A percentile compares a stretch with the other conserved stretches of the same genome.
Evolutionary conservation across 2,888 invertebrate species (phyloP).

Genomic region (Microdon myrmicae): DNA sequence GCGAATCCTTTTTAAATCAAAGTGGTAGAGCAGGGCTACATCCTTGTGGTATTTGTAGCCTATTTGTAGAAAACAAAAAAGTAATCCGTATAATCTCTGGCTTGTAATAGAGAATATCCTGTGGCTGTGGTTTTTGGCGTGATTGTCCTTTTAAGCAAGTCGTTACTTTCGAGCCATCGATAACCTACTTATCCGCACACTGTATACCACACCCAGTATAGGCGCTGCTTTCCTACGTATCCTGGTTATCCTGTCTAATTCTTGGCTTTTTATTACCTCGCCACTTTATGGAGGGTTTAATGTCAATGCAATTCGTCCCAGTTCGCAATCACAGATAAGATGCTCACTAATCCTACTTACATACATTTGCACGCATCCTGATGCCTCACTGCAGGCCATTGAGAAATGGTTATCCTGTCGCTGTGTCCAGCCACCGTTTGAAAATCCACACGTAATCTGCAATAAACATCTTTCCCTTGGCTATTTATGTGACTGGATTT

Average conservation of each 20-base stretch:
- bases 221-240: neutral
- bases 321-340: slow-evolving; percentile 42
- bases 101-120: too few relatives aligned
- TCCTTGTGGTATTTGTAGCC: too few relatives aligned
- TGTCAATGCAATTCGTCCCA: slow-evolving; percentile 32
- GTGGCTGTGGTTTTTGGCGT: too few relatives aligned
- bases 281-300: slow-evolving; percentile 8
- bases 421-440: neutral
- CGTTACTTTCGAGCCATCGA: slow-evolving; percentile 39
- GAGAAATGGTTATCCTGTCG: slow-evolving; percentile 26
- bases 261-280: slow-evolving; percentile 34
- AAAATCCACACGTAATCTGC: slow-evolving; percentile 25
- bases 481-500: neutral
- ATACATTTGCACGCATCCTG: too few relatives aligned
- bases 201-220: slow-evolving; percentile 7
- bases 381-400: slow-evolving; percentile 23
- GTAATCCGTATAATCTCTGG: slow-evolving; percentile 32
- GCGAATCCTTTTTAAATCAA: too few relatives aligned
- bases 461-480: slow-evolving; percentile 44
- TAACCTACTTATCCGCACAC: slow-evolving; percentile 40
- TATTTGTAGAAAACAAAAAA: too few relatives aligned
- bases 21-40: too few relatives aligned
- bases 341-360: slow-evolving; percentile 44
- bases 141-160: slow-evolving; percentile 16
- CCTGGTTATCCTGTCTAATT: neutral